phyloP scores from a whole-genome alignment of 2,888 invertebrate genomes.

The Noctuana brunneofusca region DNA sequence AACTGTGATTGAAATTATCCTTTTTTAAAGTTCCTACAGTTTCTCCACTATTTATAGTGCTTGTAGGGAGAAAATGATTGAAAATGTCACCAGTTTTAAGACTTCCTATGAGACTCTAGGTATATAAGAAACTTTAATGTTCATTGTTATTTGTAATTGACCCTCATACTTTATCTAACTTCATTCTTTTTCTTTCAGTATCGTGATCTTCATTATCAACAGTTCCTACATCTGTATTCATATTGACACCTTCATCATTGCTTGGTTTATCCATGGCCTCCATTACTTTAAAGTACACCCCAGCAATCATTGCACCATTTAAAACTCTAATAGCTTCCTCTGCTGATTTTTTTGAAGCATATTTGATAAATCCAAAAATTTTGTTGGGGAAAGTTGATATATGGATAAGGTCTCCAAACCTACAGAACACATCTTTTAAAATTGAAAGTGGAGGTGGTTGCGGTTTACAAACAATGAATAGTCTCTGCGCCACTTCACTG shows the following conservation, averaged over 20 bases:
- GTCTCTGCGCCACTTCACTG: conserved; percentile 85
- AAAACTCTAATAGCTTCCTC: conserved; percentile 87
- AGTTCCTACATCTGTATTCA: conserved; percentile 6
- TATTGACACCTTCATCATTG: conserved; percentile 46
- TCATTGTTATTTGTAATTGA: neutral
- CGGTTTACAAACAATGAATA: conserved; percentile 86
- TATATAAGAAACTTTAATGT: neutral
- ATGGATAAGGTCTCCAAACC: conserved; percentile 95
- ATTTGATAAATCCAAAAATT: conserved; percentile 96
- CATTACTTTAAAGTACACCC: conserved; percentile 92
- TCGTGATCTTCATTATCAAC: conserved; percentile 51
- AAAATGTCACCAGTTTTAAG: too few species aligned
- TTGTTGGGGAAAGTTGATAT: conserved; percentile 93
- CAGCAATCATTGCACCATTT: conserved; percentile 92
- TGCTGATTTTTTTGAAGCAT: conserved; percentile 90
- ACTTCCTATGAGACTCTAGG: neutral
- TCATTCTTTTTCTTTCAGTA: conserved; percentile 60
- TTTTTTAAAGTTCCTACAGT: too few species aligned
- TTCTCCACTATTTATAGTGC: too few species aligned
- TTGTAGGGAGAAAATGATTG: too few species aligned
- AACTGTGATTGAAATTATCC: neutral
- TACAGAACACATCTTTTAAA: conserved; percentile 92
- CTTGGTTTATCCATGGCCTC: conserved; percentile 90
- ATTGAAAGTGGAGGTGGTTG: conserved; percentile 88
- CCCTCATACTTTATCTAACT: conserved; percentile 39